Conservation (phyloP, 2,113 vertebrate species). For the Acrocephalus kingi region DNA sequence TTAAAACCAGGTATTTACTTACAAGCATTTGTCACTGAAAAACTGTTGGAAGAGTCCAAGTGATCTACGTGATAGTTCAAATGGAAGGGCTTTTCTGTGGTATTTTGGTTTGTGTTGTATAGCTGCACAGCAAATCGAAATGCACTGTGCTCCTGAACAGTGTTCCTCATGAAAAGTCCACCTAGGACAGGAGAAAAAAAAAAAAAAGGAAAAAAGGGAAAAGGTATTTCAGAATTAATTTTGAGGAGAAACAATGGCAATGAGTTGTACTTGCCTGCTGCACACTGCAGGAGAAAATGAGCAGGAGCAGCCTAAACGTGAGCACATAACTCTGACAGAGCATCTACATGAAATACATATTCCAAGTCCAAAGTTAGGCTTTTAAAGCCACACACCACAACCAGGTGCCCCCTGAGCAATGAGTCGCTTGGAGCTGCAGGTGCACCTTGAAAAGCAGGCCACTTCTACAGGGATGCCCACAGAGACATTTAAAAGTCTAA, state of each 20-base stretch:
- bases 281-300: not conserved
- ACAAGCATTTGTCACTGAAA: constrained; percentile 99
- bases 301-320: not conserved
- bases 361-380: not conserved
- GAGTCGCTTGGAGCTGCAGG: not conserved
- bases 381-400: not conserved
- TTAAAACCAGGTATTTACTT: constrained; percentile 76
- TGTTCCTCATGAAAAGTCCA: constrained; percentile 98
- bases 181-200: constrained; percentile 73
- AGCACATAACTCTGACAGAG: not conserved
- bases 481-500: not conserved
- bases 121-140: constrained; percentile 99
- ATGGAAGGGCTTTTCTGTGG: constrained; percentile 97
- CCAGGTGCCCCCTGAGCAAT: not conserved
- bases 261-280: not conserved
- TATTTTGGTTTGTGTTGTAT: constrained; percentile 99
- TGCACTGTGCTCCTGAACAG: constrained; percentile 98
- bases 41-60: constrained; percentile 99
- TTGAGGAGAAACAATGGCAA: not conserved
- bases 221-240: not conserved
- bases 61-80: constrained; percentile 99
- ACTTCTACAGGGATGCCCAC: not conserved
- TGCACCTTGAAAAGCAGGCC: not conserved
- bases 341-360: not conserved
- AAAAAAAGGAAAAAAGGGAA: not conserved